Evolutionary conservation across 2,797 vertebrate genomes (phyloP), one percentile per base, ranked within the genome.

Genomic region (Danio choprae): DNA sequence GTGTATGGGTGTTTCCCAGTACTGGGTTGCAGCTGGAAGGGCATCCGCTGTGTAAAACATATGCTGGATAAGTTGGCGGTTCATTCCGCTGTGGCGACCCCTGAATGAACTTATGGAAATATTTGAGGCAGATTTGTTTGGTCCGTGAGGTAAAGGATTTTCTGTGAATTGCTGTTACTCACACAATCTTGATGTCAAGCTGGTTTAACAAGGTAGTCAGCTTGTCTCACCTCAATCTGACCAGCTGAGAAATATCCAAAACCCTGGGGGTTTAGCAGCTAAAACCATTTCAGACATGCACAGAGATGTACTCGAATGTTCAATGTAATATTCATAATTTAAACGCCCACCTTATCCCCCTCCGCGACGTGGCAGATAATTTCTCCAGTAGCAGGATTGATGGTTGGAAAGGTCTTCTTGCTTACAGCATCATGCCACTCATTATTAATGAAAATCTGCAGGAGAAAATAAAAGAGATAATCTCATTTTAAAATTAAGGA

Each of bases 361-460:
- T 97, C 97, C 1, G 97, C 96, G 3, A 99, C 95, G 12, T 98
- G 95, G 85, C 96, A 98, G 89, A 99, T 98, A 75, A 97, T 90
- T 60, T 99, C 96, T 44, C 96, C 97, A 0, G 96, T 98, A 6
- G 96, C 88, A 0, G 98, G 97, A 81, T 98, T 98, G 91, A 98
- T 68, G 0, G 96, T 93, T 0, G 97, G 95, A 84, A 99, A 99
- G 0, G 94, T 96, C 87, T 95, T 97, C 88, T 95, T 96, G 83
- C 94, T 98, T 62, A 86, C 62, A 0, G 98, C 94, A 40, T 98
- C 94, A 0, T 97, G 95, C 96, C 96, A 99, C 58, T 97, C 92
- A 0, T 99, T 99, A 86, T 98, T 96, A 85, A 99, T 98, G 81
- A 99, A 99, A 72, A 99, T 94, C 98, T 99, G 90, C n/a, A 60